Base-by-base conservation (phyloP, 2,113 vertebrate genomes). In the Scolopax mira region DNA sequence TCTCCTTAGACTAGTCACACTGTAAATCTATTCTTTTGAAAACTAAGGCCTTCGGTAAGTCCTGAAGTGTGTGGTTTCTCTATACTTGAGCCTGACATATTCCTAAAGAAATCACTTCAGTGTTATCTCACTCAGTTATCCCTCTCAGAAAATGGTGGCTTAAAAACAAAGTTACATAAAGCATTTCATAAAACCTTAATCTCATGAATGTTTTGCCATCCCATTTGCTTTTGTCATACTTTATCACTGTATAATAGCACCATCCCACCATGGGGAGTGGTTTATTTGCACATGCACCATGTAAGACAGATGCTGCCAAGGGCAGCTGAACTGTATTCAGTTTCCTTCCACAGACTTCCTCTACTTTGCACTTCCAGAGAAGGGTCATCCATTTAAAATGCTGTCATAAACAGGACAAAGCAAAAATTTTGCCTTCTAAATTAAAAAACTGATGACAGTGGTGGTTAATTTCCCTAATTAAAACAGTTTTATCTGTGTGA, bases 191-290 rank as follows among this genome's bases (percentile, higher is more conserved):
- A 5, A 79, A 8, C 13, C 16, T 70, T 87, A 71, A 60, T 60
- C 16, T 5, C n/a, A 44, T 9, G 4, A 77, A 67, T 0, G 0
- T 27, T 73, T 78, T 23, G 6, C 18, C 5, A 67, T 51, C 3
- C 7, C 9, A 35, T 49, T 54, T 79, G 7, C 3, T 65, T 13
- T 39, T 33, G 11, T 22, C 5, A 1, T 22, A 39, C 6, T 31
- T 95, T 60, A 18, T 39, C 39, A n/a, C 28, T 37, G 6, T 28
- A 21, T 27, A 42, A 58, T 33, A 79, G 22, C 17, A n/a, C 4
- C 12, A 55, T 11, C 4, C 3, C 18, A 79, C 9, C 6, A 69
- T 10, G 9, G n/a, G 39, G 11, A 41, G 11, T 13, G 13, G 9
- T 33, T 64, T 69, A 30, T 60, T 78, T 44, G 23, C 10, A 35